Evolutionary conservation across 1,140 invertebrate species (phyloP).

Genomic region (Musca vetustissima): DNA sequence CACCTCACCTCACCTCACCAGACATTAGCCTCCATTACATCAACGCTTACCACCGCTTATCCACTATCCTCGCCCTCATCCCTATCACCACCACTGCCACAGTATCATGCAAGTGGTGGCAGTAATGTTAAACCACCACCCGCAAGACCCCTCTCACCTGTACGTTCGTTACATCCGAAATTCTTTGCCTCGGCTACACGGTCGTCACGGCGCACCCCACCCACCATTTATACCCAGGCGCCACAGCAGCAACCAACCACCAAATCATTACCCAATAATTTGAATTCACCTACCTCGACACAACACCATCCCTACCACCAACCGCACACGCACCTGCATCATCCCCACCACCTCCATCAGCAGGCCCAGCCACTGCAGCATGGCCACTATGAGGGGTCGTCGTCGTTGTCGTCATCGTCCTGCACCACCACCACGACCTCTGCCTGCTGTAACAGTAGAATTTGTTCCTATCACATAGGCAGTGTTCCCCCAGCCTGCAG

Average conservation of each 20-base stretch:
- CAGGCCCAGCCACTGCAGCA: not conserved
- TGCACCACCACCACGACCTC: constrained; percentile 27
- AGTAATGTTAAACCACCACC: not conserved
- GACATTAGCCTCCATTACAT: constrained; percentile 5
- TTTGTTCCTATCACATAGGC: constrained; percentile 29
- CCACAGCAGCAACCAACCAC: constrained; percentile 35
- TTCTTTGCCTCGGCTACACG: not conserved
- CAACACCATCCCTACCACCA: not conserved
- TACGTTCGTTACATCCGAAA: constrained; percentile 11
- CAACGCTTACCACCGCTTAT: constrained; percentile 10
- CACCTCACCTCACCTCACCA: not conserved
- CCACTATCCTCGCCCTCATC: not conserved
- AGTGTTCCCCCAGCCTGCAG: constrained; percentile 21
- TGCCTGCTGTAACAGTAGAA: constrained; percentile 31
- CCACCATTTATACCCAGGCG: constrained; percentile 42
- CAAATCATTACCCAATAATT: not conserved
- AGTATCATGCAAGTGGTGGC: constrained; percentile 1
- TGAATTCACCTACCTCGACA: constrained; percentile 11
- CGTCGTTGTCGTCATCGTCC: constrained; percentile 27
- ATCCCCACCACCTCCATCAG: not conserved
- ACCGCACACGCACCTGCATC: too few relatives aligned
- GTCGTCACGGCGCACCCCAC: constrained; percentile 24
- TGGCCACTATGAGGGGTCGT: constrained; percentile 2
- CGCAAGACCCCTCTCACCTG: not conserved
- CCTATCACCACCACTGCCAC: constrained; percentile 3